These are phyloP conservation scores for Octopus bimaculoides DNA, from an alignment of 1,140 invertebrate species.

Conservation along the genomic window DNA sequence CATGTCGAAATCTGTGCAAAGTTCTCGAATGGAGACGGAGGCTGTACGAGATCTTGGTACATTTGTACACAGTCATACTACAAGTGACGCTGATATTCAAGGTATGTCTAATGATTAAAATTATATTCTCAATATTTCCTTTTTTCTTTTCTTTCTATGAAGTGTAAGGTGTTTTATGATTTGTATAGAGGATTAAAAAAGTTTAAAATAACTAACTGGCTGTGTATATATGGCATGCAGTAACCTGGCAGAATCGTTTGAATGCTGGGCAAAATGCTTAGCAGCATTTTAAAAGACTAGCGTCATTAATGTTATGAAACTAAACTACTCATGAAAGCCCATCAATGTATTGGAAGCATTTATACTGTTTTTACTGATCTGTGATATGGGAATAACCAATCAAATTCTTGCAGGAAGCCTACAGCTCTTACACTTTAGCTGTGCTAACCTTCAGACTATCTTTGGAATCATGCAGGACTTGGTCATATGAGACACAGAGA, in stretches of 20 bases:
- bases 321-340: no score
- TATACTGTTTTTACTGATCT: no score
- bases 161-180: neutral
- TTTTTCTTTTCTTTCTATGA: neutral
- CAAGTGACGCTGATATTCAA: conserved; percentile 49
- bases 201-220: neutral
- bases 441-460: no score
- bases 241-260: neutral
- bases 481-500: no score
- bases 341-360: no score
- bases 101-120: conserved; percentile 23
- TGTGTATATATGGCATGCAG: neutral
- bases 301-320: no score
- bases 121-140: neutral
- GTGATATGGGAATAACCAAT: no score
- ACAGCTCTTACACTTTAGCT: no score
- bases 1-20: neutral
- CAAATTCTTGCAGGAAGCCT: no score
- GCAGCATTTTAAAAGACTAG: neutral
- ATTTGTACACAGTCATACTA: conserved; percentile 33
- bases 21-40: conserved; percentile 12
- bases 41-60: conserved; percentile 43
- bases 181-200: neutral
- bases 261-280: neutral
- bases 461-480: no score